These are phyloP conservation scores for Dasysyrphus tricinctus DNA, from an alignment of 2,888 invertebrate genomes.

Conservation along the genomic window DNA sequence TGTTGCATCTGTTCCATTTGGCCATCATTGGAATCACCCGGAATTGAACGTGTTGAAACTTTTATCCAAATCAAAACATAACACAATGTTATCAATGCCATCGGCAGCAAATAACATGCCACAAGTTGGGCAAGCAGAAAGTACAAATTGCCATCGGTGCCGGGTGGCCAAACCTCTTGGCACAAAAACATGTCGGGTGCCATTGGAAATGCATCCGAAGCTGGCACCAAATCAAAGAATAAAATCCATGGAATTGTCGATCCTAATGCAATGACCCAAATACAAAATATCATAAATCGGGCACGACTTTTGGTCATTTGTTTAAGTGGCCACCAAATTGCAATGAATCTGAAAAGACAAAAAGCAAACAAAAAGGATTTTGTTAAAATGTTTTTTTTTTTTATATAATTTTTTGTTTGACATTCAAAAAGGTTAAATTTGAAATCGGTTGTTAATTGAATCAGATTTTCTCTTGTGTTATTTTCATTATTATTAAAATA, in stretches of 20 bases:
- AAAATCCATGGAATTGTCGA: slow-evolving; percentile 96
- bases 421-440: neutral
- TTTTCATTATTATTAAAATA: slow-evolving; percentile 1
- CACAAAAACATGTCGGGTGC: slow-evolving; percentile 91
- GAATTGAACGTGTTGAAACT: slow-evolving; percentile 94
- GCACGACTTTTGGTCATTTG: slow-evolving; percentile 95
- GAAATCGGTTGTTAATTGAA: slow-evolving; percentile 11
- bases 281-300: slow-evolving; percentile 93
- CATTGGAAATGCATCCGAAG: slow-evolving; percentile 85
- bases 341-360: slow-evolving; percentile 91
- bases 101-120: slow-evolving; percentile 95
- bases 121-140: slow-evolving; percentile 95
- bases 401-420: neutral
- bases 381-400: slow-evolving; percentile 1
- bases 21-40: slow-evolving; percentile 95
- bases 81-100: slow-evolving; percentile 95
- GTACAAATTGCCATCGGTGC: slow-evolving; percentile 91
- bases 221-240: slow-evolving; percentile 90
- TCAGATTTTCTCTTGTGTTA: slow-evolving; percentile 1
- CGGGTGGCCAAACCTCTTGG: slow-evolving; percentile 93
- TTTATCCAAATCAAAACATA: slow-evolving; percentile 96
- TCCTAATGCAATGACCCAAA: slow-evolving; percentile 94
- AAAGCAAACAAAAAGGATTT: slow-evolving; percentile 15
- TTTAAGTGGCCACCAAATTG: slow-evolving; percentile 97
- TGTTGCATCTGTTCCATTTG: slow-evolving; percentile 97